Evolutionary conservation across 2,797 vertebrate species (phyloP), one percentile per base, ranked within the genome.

Genomic region (Kryptopterus vitreolus): DNA sequence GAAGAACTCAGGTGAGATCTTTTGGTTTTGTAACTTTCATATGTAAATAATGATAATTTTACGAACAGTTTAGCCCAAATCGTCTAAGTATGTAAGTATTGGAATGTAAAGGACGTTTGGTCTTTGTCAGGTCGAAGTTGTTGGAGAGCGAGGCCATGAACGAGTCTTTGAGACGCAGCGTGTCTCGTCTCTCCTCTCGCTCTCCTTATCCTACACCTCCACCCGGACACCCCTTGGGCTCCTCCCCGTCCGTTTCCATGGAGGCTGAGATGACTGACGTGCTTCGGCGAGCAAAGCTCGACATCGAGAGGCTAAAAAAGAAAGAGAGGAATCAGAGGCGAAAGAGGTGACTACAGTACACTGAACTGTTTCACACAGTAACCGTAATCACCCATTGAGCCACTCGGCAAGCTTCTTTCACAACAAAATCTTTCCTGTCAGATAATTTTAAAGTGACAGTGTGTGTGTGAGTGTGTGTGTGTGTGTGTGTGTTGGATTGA

Each of bases 131-230:
- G 89, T 95, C 97, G 0, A 99, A 98, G 88, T 94, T 99, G 0
- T 89, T 99, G 70, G 97, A 99, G 89, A 99, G 98, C 0, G 97
- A 99, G 87, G 93, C 96, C 80, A 98, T 99, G 95, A 99, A 99
- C 0, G 97, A 99, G 88, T 96, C 96, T 0, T 82, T 99, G 76
- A 95, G 98, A 0, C 95, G 95, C 52, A 97, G 91, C 81, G 88
- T 94, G 4, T 92, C 94, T 0, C 94, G 96, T 0, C 87, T 92
- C 31, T 95, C 96, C 0, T 77, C 94, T 0, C 93, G 95, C 1
- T 74, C 93, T 6, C 80, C 90, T 0, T 95, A 90, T 82, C 55
- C 94, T 1, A 82, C 92, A 77, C 87, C 92, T 58, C 0, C 90
- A 83, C 0, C n/a, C 12, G 10, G 92, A 10, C 92, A 91, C 83